Base-by-base conservation (phyloP, 2,888 invertebrate genomes). In the Rhodophaea formosa region DNA sequence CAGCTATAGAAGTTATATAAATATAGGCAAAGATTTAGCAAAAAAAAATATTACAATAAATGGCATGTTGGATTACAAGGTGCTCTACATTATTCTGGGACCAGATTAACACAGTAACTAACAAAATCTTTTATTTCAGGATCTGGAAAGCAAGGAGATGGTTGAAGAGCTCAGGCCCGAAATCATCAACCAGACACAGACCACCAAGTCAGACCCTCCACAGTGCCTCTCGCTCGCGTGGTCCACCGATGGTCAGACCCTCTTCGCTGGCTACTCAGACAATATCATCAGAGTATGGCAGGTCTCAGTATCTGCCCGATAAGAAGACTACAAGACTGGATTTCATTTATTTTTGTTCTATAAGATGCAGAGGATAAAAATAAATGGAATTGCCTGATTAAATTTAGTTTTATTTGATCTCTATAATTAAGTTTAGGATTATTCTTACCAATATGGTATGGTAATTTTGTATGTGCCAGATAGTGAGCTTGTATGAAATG, bases 241-340 rank as follows among this genome's bases (percentile, higher is more conserved):
- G 99, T 99, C 99, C 60, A 97, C 98, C 53, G 99, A 99, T 84
- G 99, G 99, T 66, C 99, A 99, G 89, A 99, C 99, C 51, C 93
- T 99, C 74, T 99, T 99, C 82, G 98, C 99, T 81, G 99, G 99
- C 60, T 99, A 99, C 92, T 98, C 99, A 16, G 99, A 99, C 92
- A 98, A 98, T 88, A 95, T 95, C 68, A 99, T 99, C 86, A 94
- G 99, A 84, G 99, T 99, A 64, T 99, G 99, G 99, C 99, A 99
- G 93, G 99, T 99, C 75, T 96, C 96, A 71, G 95, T 96, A 70
- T 95, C 96, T 67, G 94, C 95, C 65, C 95, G 96, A 92, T 95
- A 94, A 84, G 69, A 66, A 64, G 62, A 67, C 58, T 59, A 62
- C 64, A 91, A 70, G 67, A 69, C 69, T 62, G 68, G 60, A 69